Base-by-base conservation (phyloP, 2,888 invertebrate genomes). In the Cloeon dipterum region DNA sequence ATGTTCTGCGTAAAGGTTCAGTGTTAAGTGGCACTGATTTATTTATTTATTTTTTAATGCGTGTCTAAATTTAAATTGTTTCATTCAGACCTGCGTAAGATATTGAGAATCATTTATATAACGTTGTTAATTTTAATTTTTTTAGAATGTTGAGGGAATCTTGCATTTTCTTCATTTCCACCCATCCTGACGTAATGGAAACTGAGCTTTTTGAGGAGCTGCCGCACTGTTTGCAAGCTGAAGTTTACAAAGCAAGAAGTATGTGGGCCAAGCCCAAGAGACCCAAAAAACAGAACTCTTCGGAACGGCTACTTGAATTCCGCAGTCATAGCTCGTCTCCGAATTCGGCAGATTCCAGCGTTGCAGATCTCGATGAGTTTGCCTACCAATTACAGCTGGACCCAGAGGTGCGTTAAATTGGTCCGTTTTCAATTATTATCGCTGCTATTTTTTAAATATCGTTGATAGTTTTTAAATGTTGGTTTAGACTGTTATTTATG, bases 131-230 rank as follows among this genome's bases (percentile, higher is more conserved):
- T 23, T 20, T 4, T 20, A 11, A 5, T 26, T 19, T 34, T 16
- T 16, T 40, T n/a, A 39, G 39, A 39, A 38, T 29, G 54, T 54
- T 38, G 49, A 68, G 68, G 59, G 57, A n/a, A 38, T 54, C 58
- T 17, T 62, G 64, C 41, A 50, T 68, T 43, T 57, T 55, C 40
- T 68, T 58, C 46, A 60, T 68, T 18, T 56, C 59, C n/a, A 53
- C 58, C 39, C 61, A 67, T 47, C 61, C 62, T 20, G 59, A 60
- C 42, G 52, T 67, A 34, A 58, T 62, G 35, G 62, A 63, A 41
- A 58, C 59, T 42, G 67, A 68, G 40, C 52, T 65, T 35, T 68
- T 65, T 48, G 60, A 60, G 41, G 66, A 68, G 44, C 51, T 69
- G 26, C 63, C 66, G 3, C 62, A 63, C 38, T 59, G 63, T 35